phyloP scores from a whole-genome alignment of 2,888 invertebrate species.

The Pedicia rivosa region DNA sequence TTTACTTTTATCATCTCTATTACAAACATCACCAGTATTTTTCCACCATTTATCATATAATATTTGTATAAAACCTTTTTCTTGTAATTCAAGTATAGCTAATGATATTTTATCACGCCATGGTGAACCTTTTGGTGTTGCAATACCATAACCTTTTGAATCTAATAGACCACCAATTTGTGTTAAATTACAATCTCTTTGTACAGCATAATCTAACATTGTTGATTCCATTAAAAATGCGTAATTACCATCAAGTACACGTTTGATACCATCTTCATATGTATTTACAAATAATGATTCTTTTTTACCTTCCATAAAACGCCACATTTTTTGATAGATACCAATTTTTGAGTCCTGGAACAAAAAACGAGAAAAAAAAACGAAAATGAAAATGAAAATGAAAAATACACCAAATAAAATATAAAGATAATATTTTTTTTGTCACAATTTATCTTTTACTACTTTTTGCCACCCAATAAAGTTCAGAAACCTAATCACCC shows the following conservation, averaged over 20 bases:
- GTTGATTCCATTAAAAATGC: slow-evolving; percentile 98
- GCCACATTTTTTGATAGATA: slow-evolving; percentile 90
- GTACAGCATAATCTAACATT: slow-evolving; percentile 91
- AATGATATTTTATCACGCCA: slow-evolving; percentile 96
- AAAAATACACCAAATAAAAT: neutral
- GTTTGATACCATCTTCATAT: slow-evolving; percentile 80
- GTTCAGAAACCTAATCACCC: too few relatives aligned
- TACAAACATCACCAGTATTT: slow-evolving; percentile 83
- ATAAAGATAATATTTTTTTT: too few relatives aligned
- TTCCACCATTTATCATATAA: slow-evolving; percentile 99
- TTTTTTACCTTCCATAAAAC: slow-evolving; percentile 70
- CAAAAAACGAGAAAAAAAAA: neutral
- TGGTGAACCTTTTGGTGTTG: slow-evolving; percentile 86
- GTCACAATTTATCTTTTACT: too few relatives aligned
- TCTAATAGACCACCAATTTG: slow-evolving; percentile 69
- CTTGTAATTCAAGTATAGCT: slow-evolving; percentile 87
- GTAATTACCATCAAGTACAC: slow-evolving; percentile 79
- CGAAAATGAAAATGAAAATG: too few relatives aligned
- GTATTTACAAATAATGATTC: slow-evolving; percentile 74
- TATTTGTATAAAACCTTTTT: slow-evolving; percentile 84
- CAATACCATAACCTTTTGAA: slow-evolving; percentile 81
- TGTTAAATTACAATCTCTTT: slow-evolving; percentile 90
- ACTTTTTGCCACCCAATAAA: too few relatives aligned
- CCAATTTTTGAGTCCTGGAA: slow-evolving; percentile 73
- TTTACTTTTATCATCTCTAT: slow-evolving; percentile 71